These are phyloP conservation scores for Edolisoma coerulescens DNA, from an alignment of 2,113 vertebrate species.

Conservation along the genomic window DNA sequence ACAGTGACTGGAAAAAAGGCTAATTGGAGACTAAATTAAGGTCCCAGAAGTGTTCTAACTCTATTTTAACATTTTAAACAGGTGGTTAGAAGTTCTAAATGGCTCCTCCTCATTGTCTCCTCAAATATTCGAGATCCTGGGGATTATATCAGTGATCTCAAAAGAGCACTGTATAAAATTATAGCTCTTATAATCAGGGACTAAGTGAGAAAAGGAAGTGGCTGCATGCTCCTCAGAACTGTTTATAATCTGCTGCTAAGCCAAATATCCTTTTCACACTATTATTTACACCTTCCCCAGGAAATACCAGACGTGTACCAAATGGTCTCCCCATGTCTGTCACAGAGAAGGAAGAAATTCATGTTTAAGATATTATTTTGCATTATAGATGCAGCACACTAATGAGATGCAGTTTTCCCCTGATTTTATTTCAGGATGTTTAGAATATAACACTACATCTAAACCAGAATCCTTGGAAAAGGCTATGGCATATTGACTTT, in stretches of 20 bases:
- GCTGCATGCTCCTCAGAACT: background rate
- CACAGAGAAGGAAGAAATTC: background rate
- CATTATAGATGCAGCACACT: background rate
- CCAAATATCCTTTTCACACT: background rate
- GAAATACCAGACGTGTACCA: background rate
- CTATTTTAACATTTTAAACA: constrained; percentile 16
- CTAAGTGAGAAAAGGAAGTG: background rate
- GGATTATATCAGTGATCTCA: background rate
- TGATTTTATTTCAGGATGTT: background rate
- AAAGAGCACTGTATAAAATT: background rate
- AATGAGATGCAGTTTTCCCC: background rate
- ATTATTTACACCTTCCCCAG: background rate
- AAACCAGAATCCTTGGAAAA: background rate
- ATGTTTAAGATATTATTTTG: background rate
- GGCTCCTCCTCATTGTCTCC: background rate
- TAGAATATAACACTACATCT: background rate
- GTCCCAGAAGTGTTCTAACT: background rate
- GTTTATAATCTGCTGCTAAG: background rate
- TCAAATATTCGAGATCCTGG: background rate
- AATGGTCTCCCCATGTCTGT: background rate
- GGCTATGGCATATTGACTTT: background rate
- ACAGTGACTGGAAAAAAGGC: constrained; percentile 23
- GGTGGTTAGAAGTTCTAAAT: background rate
- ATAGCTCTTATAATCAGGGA: background rate
- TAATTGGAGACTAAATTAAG: constrained; percentile 11